Evolutionary conservation across 1,140 invertebrate species (phyloP).

Genomic region (Agrypnia vestita): DNA sequence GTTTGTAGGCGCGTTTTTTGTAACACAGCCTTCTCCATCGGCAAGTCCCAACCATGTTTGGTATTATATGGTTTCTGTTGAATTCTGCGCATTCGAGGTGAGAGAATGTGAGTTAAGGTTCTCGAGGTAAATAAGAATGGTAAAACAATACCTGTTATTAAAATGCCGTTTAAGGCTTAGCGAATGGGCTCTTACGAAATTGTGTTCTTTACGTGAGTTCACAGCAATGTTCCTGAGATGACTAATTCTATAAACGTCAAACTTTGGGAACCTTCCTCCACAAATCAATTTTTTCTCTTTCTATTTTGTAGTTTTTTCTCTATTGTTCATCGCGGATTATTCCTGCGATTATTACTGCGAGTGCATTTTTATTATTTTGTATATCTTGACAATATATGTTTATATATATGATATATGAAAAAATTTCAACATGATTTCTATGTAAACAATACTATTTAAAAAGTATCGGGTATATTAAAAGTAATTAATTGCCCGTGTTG

Average conservation of each 20-base stretch:
- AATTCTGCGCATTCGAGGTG: conserved; percentile 14
- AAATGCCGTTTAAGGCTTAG: neutral
- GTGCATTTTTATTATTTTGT: too few species aligned
- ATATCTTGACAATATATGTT: too few species aligned
- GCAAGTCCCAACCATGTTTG: conserved; percentile 10
- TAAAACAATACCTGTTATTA: conserved; percentile 51
- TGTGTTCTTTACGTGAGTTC: conserved; percentile 43
- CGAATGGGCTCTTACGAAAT: conserved; percentile 34
- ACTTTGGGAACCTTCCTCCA: neutral
- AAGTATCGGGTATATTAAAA: too few species aligned
- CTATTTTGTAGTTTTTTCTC: too few species aligned
- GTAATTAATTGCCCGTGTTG: too few species aligned
- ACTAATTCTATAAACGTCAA: conserved; percentile 22
- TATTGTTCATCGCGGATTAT: too few species aligned
- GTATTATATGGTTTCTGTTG: conserved; percentile 14
- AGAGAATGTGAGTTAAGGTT: conserved; percentile 11
- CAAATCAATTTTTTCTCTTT: too few species aligned
- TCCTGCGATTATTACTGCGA: too few species aligned
- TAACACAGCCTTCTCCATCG: neutral
- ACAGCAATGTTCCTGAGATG: conserved; percentile 30
- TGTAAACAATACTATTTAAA: too few species aligned
- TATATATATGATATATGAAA: too few species aligned
- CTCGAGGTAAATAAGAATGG: conserved; percentile 27
- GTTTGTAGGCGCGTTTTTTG: too few species aligned
- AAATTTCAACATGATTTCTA: too few species aligned